A percentile compares a stretch with the other conserved stretches of the same genome.
Conservation (phyloP, 2,888 invertebrate species). For the Agrypnus murinus region DNA sequence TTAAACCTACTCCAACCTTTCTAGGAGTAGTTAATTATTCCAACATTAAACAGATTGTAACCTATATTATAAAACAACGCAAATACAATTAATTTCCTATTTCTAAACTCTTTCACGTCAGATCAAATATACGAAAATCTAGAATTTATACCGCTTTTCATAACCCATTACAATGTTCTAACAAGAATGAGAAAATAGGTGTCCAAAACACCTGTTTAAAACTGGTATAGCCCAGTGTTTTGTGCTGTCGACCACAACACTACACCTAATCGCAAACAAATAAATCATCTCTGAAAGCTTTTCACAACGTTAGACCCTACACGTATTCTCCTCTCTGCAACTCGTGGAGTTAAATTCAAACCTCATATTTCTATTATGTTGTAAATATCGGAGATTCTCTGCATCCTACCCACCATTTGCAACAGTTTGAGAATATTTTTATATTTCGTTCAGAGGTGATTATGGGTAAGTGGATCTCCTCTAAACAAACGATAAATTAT, state of each 20-base stretch:
- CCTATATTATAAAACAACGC: not conserved
- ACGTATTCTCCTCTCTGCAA: conserved; percentile 33
- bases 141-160: conserved; percentile 32
- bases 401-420: conserved; percentile 1
- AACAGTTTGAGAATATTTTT: no score
- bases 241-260: conserved; percentile 61
- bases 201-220: conserved; percentile 69
- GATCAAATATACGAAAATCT: conserved; percentile 10
- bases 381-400: conserved; percentile 22
- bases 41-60: not conserved
- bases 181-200: conserved; percentile 66
- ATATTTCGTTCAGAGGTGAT: no score
- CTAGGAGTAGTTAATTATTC: no score
- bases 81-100: not conserved
- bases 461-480: no score
- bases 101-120: not conserved
- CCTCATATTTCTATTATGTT: conserved; percentile 28
- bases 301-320: conserved; percentile 39
- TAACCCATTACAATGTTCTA: conserved; percentile 41
- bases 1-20: no score
- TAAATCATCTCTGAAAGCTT: conserved; percentile 69
- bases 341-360: conserved; percentile 33
- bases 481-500: no score
- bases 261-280: conserved; percentile 67
- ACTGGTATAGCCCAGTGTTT: conserved; percentile 56